Evolutionary conservation across 2,113 vertebrate species (phyloP).

Genomic region (Acinonyx jubatus): DNA sequence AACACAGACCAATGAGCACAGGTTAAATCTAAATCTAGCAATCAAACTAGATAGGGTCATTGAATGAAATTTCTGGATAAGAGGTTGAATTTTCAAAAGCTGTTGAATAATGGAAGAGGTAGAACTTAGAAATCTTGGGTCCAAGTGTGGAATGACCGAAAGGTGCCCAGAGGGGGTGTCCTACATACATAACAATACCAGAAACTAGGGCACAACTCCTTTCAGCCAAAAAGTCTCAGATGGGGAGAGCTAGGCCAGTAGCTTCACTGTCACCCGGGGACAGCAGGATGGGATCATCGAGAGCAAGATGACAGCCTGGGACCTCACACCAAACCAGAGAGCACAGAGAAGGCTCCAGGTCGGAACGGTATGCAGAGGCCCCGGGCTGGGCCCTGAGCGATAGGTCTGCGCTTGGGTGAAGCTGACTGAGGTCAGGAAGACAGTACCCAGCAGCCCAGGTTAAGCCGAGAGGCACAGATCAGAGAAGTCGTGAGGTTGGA

Average conservation of each 20-base stretch:
- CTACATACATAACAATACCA: neutral
- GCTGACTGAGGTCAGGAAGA: neutral
- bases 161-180: neutral
- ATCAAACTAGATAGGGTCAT: neutral
- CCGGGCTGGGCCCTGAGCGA: too few relatives aligned
- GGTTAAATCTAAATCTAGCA: neutral
- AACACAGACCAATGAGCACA: neutral
- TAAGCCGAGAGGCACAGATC: neutral
- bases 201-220: neutral
- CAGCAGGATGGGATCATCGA: neutral
- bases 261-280: neutral
- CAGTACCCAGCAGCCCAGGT: neutral
- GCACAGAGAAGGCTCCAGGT: neutral
- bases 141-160: neutral
- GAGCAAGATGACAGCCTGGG: neutral
- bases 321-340: neutral
- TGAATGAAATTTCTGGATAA: neutral
- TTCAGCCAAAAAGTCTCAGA: neutral
- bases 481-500: neutral
- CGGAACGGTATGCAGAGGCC: rapidly evolving
- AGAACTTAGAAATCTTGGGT: neutral
- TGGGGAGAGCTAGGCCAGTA: neutral
- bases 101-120: neutral
- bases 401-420: too few relatives aligned
- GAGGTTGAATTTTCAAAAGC: neutral